Conservation (phyloP, 2,113 vertebrate species). For the Pogona vitticeps region DNA sequence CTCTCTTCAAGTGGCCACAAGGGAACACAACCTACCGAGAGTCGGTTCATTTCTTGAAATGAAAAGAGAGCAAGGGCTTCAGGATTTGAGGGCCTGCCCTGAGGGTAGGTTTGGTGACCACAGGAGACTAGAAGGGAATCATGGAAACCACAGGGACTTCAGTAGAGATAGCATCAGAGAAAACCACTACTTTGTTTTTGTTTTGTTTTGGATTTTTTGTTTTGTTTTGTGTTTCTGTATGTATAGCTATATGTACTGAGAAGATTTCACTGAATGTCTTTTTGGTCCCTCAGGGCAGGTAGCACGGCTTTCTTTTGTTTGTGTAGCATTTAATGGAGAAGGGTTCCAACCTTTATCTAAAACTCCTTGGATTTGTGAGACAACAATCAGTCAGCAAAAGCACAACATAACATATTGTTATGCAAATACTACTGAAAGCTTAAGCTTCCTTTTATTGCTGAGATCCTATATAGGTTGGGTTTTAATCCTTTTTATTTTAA, state of each 20-base stretch:
- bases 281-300: constrained; percentile 42
- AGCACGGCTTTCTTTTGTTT: constrained; percentile 33
- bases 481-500: constrained; percentile 37
- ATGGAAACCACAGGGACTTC: constrained; percentile 14
- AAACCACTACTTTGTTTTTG: neutral
- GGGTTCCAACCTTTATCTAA: constrained; percentile 48
- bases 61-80: neutral
- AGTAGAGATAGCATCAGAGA: constrained; percentile 19
- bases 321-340: constrained; percentile 45
- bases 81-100: constrained; percentile 19
- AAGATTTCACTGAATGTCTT: constrained; percentile 31
- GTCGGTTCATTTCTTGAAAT: constrained; percentile 17
- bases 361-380: constrained; percentile 52
- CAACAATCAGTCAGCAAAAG: constrained; percentile 59
- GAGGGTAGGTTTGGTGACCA: constrained; percentile 17
- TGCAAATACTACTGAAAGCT: neutral
- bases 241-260: neutral
- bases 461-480: constrained; percentile 35
- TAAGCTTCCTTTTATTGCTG: constrained; percentile 47
- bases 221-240: neutral
- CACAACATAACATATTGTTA: constrained; percentile 49
- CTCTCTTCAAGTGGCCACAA: neutral
- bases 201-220: neutral
- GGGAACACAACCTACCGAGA: neutral
- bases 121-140: constrained; percentile 28